Percentiles rank a stretch among this genome's conserved stretches.
Conservation (phyloP, 2,797 vertebrate genomes). For the Arctocebus calabarensis region DNA sequence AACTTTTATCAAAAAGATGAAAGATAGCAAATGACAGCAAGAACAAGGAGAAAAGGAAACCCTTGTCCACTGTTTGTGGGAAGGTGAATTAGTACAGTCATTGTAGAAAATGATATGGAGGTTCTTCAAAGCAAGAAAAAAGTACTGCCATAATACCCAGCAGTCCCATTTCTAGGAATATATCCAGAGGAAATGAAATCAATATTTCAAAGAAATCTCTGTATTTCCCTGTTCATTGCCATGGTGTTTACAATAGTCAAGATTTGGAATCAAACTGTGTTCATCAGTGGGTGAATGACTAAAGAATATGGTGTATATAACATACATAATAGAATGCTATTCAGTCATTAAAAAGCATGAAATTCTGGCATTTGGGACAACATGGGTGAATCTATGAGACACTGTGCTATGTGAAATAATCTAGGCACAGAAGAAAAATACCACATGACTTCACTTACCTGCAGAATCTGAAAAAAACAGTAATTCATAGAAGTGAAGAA, state of each 20-base stretch:
- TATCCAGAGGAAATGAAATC: background rate
- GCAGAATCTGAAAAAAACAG: background rate
- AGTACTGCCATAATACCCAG: background rate
- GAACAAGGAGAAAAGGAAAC: too few species aligned
- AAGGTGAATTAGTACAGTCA: background rate
- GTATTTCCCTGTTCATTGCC: too few species aligned
- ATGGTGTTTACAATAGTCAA: too few species aligned
- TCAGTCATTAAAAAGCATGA: background rate
- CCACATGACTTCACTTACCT: background rate
- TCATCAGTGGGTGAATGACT: too few species aligned
- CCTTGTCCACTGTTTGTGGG: too few species aligned
- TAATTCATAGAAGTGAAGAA: background rate
- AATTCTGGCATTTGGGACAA: background rate
- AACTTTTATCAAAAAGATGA: too few species aligned
- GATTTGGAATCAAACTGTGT: too few species aligned
- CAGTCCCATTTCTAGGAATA: background rate
- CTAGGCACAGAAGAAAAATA: background rate
- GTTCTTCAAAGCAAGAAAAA: background rate
- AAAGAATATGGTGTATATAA: background rate
- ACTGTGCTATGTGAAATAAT: background rate
- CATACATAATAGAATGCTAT: background rate
- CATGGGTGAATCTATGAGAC: background rate
- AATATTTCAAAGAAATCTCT: background rate
- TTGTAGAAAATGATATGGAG: background rate
- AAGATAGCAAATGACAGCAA: too few species aligned